phyloP scores from a whole-genome alignment of 2,113 vertebrate genomes.

The Prinia subflava region DNA sequence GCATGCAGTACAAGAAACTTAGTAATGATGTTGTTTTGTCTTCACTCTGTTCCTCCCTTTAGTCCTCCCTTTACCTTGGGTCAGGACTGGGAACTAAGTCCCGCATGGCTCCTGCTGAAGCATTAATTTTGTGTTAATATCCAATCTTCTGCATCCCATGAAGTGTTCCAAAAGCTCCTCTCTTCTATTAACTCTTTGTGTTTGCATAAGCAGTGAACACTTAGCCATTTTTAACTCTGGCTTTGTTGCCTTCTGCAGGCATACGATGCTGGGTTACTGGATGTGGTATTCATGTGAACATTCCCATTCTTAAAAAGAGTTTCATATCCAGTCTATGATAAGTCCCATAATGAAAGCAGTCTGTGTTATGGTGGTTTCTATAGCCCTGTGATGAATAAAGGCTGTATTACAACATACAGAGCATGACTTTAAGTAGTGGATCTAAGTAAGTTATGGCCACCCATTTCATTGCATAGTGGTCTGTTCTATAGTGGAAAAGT shows the following conservation, averaged over 20 bases:
- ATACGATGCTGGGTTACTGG: not conserved
- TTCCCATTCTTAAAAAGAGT: not conserved
- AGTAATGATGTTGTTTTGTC: not conserved
- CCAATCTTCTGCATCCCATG: not conserved
- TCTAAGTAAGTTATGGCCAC: not conserved
- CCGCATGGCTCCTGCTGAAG: not conserved
- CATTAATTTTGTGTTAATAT: not conserved
- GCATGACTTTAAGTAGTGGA: not conserved
- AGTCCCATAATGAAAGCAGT: not conserved
- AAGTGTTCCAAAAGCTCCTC: not conserved
- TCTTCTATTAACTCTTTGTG: not conserved
- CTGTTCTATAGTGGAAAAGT: not conserved
- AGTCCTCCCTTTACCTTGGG: not conserved
- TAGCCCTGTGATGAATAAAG: not conserved
- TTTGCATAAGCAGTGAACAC: not conserved
- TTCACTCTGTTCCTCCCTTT: not conserved
- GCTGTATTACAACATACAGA: not conserved
- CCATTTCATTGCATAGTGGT: not conserved
- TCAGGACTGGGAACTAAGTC: not conserved
- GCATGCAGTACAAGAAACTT: not conserved
- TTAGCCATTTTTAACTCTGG: not conserved
- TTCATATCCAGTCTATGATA: not conserved
- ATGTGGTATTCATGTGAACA: not conserved
- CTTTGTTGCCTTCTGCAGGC: not conserved
- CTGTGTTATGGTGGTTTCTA: not conserved